Base-by-base conservation (phyloP, 2,797 vertebrate genomes). In the Hephaestus fuliginosus region DNA sequence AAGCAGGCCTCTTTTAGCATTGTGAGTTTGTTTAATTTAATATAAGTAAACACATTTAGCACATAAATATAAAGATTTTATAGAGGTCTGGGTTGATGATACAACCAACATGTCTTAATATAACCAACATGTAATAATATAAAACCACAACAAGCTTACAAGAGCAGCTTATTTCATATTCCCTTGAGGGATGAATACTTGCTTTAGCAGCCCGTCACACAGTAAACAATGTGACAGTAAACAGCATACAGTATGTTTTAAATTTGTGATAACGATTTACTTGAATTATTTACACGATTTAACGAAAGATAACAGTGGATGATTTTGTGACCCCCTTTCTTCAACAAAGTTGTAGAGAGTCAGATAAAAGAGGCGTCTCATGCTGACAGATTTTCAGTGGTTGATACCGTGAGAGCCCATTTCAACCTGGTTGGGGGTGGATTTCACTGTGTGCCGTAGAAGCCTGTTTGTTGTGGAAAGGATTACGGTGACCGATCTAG, bases 401-500 rank as follows among this genome's bases (percentile, higher is more conserved):
- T 53, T 74, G 86, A 86, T 69, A 73, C 30, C 0, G 22, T 68
- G 52, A 74, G 52, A 82, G 76, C 71, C 43, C 14, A 39, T 71
- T 74, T 82, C 72, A 82, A 89, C 86, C 78, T 82, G 83, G 84
- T 72, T 46, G 39, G 82, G 75, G 88, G 67, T 87, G 77, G 81
- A 88, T 91, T 89, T 90, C 88, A 87, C 70, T 53, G 61, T 73
- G 83, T 81, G 85, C 72, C 78, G 85, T 64, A 56, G 81, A 87
- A 89, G 84, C 88, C 84, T 88, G 74, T 92, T 91, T 93, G 89
- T 86, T 86, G 89, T 84, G 78, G 69, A 84, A 86, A 84, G 89
- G 94, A 95, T 96, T 95, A 95, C 86, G 74, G 88, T 87, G 89
- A 92, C 74, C 86, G 85, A 93, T 95, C 93, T 90, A 92, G 85